Evolutionary conservation across 35 echinoderm and acorn worm genomes (phyloP).

Genomic region (Ophioderma brevispina): DNA sequence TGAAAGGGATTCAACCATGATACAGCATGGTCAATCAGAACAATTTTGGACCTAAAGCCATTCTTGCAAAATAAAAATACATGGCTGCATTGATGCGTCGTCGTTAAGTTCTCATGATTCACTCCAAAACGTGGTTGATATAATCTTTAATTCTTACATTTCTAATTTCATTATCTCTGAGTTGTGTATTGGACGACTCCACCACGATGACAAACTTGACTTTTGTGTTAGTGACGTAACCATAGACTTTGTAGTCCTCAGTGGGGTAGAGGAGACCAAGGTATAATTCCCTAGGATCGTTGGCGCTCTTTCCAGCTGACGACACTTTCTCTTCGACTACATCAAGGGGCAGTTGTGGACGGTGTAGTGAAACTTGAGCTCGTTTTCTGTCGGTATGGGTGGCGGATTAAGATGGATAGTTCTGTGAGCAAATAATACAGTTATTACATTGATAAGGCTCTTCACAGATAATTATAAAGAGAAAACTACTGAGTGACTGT

Average conservation of each 20-base stretch:
- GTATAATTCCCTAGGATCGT: constrained; percentile 90
- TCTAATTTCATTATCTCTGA: constrained; percentile 96
- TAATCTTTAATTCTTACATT: constrained; percentile 80
- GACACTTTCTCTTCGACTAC: constrained; percentile 98
- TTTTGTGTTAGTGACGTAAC: constrained; percentile 97
- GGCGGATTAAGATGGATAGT: constrained; percentile 93
- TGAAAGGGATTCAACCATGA: too few species aligned
- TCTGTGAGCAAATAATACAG: constrained; percentile 63
- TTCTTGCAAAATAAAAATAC: too few species aligned
- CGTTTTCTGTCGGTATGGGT: constrained; percentile 98
- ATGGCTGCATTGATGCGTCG: not conserved
- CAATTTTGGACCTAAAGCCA: too few species aligned
- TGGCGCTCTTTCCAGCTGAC: constrained; percentile 78
- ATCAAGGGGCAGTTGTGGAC: constrained; percentile 97
- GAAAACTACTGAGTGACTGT: too few species aligned
- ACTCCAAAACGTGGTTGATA: not conserved
- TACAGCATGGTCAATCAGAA: too few species aligned
- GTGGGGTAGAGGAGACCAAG: constrained; percentile 93
- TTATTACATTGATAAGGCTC: too few species aligned
- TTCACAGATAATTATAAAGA: too few species aligned
- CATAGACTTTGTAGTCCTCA: constrained; percentile 99
- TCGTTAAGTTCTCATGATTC: not conserved
- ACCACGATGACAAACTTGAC: constrained; percentile 99
- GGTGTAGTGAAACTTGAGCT: constrained; percentile 98
- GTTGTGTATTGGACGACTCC: constrained; percentile 92